phyloP scores from a whole-genome alignment of 2,113 vertebrate species.

The Eurypyga helias region DNA sequence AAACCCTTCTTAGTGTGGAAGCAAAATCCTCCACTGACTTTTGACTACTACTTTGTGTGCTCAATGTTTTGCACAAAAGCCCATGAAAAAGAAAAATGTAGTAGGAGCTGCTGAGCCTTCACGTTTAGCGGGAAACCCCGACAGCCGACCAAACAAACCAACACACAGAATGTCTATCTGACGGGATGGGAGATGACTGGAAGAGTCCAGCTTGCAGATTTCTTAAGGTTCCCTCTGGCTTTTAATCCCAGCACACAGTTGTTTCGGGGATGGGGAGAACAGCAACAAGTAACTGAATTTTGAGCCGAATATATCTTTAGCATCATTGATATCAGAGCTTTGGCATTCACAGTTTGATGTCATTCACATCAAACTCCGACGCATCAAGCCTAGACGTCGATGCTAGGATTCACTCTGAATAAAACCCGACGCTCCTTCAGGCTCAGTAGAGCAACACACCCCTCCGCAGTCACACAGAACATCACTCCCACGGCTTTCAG shows the following conservation, averaged over 20 bases:
- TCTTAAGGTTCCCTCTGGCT: constrained; percentile 34
- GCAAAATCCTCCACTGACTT: neutral
- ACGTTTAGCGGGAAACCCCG: neutral
- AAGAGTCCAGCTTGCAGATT: neutral
- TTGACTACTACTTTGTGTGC: neutral
- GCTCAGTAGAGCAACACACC: neutral
- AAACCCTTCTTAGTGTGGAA: neutral
- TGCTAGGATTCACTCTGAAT: neutral
- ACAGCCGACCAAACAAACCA: neutral
- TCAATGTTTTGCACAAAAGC: neutral
- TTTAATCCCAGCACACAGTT: constrained; percentile 13
- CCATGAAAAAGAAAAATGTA: neutral
- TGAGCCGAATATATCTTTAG: neutral
- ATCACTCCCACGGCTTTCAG: neutral
- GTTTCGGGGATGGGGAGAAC: neutral
- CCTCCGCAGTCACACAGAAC: neutral
- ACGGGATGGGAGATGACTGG: neutral
- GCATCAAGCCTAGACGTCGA: neutral
- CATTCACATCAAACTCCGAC: constrained; percentile 19
- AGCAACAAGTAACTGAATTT: neutral
- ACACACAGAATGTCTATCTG: neutral
- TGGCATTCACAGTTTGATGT: neutral
- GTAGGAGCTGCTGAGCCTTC: neutral
- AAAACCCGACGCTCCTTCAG: neutral
- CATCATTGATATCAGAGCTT: neutral